Percentiles rank a stretch among this genome's conserved stretches.
Evolutionary conservation across 2,113 vertebrate genomes (phyloP).

Genomic region (Xyliphius kryptos): DNA sequence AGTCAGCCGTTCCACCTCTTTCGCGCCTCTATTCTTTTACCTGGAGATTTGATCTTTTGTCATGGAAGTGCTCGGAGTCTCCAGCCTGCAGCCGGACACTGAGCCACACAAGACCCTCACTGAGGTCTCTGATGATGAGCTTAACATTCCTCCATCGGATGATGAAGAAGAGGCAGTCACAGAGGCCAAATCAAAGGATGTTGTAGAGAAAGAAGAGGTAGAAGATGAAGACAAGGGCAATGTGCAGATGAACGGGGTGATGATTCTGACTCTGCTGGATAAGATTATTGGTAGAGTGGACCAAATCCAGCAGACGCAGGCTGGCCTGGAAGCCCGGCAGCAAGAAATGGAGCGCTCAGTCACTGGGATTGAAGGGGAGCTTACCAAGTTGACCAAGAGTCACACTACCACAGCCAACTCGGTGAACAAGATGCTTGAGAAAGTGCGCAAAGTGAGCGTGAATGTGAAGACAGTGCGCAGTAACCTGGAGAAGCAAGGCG

Average conservation of each 20-base stretch:
- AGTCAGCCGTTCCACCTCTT: too few relatives aligned
- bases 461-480: conserved; percentile 92
- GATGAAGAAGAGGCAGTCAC: conserved; percentile 55
- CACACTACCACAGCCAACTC: conserved; percentile 87
- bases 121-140: conserved; percentile 66
- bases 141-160: conserved; percentile 59
- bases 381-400: conserved; percentile 89
- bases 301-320: conserved; percentile 96
- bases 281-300: conserved; percentile 97
- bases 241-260: conserved; percentile 85
- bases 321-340: conserved; percentile 84
- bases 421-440: conserved; percentile 96
- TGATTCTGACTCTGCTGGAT: conserved; percentile 92
- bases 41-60: too few relatives aligned
- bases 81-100: conserved; percentile 49
- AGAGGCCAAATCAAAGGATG: conserved; percentile 41
- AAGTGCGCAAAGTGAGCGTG: conserved; percentile 96
- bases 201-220: conserved; percentile 7
- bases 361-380: conserved; percentile 88
- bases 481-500: conserved; percentile 92
- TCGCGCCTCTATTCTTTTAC: too few relatives aligned
- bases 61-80: conserved; percentile 58
- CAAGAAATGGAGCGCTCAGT: conserved; percentile 93
- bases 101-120: conserved; percentile 43
- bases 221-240: conserved; percentile 49